Conservation (phyloP, 2,888 invertebrate species). For the Allolobophora icterica region DNA sequence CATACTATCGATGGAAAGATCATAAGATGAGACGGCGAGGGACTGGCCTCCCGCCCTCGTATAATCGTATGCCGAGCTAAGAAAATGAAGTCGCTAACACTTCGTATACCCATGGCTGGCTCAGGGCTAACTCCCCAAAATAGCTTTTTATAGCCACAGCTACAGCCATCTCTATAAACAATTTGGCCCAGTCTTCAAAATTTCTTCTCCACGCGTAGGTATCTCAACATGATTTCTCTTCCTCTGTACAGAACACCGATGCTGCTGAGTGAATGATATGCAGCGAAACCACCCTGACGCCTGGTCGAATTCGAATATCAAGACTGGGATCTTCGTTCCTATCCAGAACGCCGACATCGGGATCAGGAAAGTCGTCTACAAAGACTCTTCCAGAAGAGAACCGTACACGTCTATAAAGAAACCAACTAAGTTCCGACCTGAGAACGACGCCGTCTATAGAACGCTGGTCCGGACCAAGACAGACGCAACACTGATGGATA, state of each 20-base stretch:
- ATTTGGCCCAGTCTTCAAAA: too few species aligned
- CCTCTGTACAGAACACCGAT: not conserved
- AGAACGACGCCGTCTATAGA: not conserved
- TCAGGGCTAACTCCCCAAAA: too few species aligned
- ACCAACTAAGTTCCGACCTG: not conserved
- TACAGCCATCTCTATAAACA: too few species aligned
- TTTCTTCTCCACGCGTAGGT: too few species aligned
- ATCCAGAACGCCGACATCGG: constrained; percentile 18
- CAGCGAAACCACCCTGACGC: not conserved
- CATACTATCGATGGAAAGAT: too few species aligned
- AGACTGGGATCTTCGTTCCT: not conserved
- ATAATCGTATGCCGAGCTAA: too few species aligned
- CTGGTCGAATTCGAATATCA: not conserved
- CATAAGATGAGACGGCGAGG: too few species aligned
- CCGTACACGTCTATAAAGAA: not conserved
- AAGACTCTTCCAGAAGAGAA: not conserved
- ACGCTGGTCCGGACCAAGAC: not conserved
- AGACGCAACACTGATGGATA: not conserved
- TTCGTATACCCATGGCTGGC: too few species aligned
- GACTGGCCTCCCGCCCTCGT: too few species aligned
- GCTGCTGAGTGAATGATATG: not conserved
- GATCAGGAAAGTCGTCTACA: not conserved
- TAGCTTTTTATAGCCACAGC: too few species aligned
- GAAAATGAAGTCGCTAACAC: too few species aligned
- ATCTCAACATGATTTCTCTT: too few species aligned